A percentile compares a stretch with the other conserved stretches of the same genome.
These are phyloP conservation scores for Hyposmocoma kahamanoa DNA, from an alignment of 1,140 invertebrate species.

Conservation along the genomic window DNA sequence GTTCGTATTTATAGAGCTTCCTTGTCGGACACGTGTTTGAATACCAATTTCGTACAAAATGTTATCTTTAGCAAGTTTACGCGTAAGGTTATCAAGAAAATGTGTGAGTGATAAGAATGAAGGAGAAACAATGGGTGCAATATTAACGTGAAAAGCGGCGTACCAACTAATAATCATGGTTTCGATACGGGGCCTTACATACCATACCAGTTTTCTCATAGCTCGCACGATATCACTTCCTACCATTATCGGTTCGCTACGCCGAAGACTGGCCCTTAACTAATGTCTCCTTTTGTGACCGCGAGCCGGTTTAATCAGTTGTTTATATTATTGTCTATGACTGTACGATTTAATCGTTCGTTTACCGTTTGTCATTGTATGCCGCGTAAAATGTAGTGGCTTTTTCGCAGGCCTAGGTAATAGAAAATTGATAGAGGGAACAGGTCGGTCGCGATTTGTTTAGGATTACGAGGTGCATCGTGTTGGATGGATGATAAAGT, in stretches of 20 bases:
- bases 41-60: background rate
- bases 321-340: conserved; percentile 62
- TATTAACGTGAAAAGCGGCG: conserved; percentile 3
- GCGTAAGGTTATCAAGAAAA: background rate
- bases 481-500: too few species aligned
- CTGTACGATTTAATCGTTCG: conserved; percentile 53
- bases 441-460: conserved; percentile 38
- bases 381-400: conserved; percentile 25
- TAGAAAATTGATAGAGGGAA: conserved; percentile 46
- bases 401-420: conserved; percentile 29
- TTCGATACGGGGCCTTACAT: conserved; percentile 32
- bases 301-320: conserved; percentile 57
- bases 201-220: conserved; percentile 40
- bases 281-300: conserved; percentile 67
- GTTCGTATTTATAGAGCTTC: conserved; percentile 6
- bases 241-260: conserved; percentile 52
- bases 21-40: conserved; percentile 4
- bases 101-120: conserved; percentile 3
- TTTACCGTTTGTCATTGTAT: conserved; percentile 62
- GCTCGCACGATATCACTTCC: conserved; percentile 45
- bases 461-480: conserved; percentile 62
- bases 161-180: conserved; percentile 23
- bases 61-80: background rate
- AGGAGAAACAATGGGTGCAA: conserved; percentile 2
- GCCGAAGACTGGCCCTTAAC: conserved; percentile 42